These are phyloP conservation scores for Nomia melanderi DNA, from an alignment of 1,140 invertebrate species.

Conservation along the genomic window DNA sequence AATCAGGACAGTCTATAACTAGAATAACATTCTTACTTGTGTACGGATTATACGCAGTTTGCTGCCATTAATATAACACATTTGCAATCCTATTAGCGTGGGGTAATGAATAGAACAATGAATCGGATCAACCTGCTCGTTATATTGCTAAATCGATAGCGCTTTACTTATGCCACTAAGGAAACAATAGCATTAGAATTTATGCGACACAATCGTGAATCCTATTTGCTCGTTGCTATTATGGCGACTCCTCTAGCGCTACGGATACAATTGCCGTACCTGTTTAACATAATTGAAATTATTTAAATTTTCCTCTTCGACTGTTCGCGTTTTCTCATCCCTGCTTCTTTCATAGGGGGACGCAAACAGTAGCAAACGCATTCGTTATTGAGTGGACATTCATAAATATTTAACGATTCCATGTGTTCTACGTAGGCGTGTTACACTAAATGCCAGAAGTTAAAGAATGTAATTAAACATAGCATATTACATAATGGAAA, in stretches of 20 bases:
- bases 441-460: too few relatives aligned
- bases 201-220: slow-evolving; percentile 10
- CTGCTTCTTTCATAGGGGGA: background rate
- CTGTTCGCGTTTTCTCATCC: background rate
- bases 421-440: too few relatives aligned
- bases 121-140: slow-evolving; percentile 52
- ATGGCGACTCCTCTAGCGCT: background rate
- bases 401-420: too few relatives aligned
- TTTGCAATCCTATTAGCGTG: slow-evolving; percentile 46
- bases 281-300: slow-evolving; percentile 1
- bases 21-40: slow-evolving; percentile 12
- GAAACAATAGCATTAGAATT: slow-evolving; percentile 38
- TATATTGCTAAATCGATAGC: slow-evolving; percentile 34
- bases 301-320: background rate
- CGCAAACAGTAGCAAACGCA: too few relatives aligned
- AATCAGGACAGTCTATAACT: slow-evolving; percentile 4
- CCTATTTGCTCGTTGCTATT: slow-evolving; percentile 9
- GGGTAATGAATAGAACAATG: slow-evolving; percentile 58
- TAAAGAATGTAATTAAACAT: too few relatives aligned
- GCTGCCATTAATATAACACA: slow-evolving; percentile 1
- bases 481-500: too few relatives aligned
- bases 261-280: background rate
- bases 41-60: background rate
- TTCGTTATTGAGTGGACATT: too few relatives aligned
- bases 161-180: slow-evolving; percentile 29